Percentiles rank a stretch among this genome's conserved stretches.
Conservation (phyloP, 2,888 invertebrate genomes). For the Metacarcinus magister region DNA sequence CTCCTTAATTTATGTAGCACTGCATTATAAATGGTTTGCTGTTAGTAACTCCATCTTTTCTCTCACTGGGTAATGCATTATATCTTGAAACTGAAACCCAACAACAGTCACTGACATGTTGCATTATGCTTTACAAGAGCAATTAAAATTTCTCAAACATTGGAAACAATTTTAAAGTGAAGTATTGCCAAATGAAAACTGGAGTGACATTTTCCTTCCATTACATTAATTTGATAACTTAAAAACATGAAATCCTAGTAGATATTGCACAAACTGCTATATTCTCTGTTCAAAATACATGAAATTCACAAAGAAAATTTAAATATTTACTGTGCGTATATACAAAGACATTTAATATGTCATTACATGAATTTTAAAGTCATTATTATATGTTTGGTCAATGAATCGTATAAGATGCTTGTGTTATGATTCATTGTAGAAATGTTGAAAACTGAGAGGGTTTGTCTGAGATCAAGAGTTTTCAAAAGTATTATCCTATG, state of each 20-base stretch:
- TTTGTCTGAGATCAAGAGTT: background rate
- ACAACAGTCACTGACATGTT: background rate
- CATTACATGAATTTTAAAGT: background rate
- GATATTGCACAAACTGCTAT: background rate
- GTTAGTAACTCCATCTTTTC: background rate
- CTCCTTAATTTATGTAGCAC: constrained; percentile 11
- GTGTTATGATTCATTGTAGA: background rate
- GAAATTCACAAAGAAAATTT: background rate
- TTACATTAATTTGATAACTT: background rate
- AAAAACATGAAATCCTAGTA: background rate
- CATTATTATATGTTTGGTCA: background rate
- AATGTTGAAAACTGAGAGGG: background rate
- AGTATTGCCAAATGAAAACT: background rate
- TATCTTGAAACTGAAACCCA: background rate
- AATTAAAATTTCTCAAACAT: background rate
- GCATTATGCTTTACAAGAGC: too few species aligned
- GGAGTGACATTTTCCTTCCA: background rate
- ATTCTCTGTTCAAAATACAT: background rate
- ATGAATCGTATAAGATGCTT: background rate
- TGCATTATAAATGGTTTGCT: background rate
- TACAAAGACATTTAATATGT: background rate
- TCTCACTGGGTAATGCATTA: background rate
- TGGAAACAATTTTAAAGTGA: background rate
- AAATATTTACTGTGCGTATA: background rate
- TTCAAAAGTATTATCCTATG: background rate